Base-by-base conservation (phyloP, 2,888 invertebrate species). In the Ectemnius cavifrons region DNA sequence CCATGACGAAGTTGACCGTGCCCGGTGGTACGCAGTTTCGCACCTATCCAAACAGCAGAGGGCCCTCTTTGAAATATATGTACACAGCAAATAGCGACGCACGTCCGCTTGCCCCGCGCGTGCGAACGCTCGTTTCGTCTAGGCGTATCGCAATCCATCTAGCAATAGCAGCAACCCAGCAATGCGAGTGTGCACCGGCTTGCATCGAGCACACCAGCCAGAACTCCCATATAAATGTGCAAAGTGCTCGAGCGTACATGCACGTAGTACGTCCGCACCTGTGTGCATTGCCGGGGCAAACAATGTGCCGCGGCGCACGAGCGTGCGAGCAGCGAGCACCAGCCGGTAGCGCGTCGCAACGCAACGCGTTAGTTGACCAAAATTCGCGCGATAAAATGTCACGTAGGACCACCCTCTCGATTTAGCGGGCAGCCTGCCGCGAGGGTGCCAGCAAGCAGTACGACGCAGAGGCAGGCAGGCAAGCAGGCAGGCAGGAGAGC, bases 311-410 rank as follows among this genome's bases (percentile, higher is more conserved):
- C 64, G 73, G 57, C 64, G 73, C 71, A 68, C 63, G 65, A 6
- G 37, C 37, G 37, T 11, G 37, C 37, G 5, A 6, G 37, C 37
- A 37, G 8, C 8, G 8, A 11, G 3, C 37, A 8, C 1, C 0
- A 11, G 11, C 8, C 37, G 37, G 11, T 58, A 69, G 66, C 74
- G 67, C 63, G 56, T 71, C 63, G 75, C 78, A 23, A 23, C 23
- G 23, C 23, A 23, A 23, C 23, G 23, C 23, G 80, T 85, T 86
- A 85, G 85, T 81, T 85, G 81, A 84, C 85, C 80, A 78, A 86
- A 86, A 84, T 84, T 83, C 81, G 76, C 64, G 71, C 81, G 82
- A 87, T 82, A 82, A 86, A 88, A 85, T 81, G 85, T 85, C 83
- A 80, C 72, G 52, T 57, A 23, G 62, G 37, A 60, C 67, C 52